These are phyloP conservation scores for Drosophila subobscura DNA, from an alignment of 1,140 invertebrate genomes.

Conservation along the genomic window DNA sequence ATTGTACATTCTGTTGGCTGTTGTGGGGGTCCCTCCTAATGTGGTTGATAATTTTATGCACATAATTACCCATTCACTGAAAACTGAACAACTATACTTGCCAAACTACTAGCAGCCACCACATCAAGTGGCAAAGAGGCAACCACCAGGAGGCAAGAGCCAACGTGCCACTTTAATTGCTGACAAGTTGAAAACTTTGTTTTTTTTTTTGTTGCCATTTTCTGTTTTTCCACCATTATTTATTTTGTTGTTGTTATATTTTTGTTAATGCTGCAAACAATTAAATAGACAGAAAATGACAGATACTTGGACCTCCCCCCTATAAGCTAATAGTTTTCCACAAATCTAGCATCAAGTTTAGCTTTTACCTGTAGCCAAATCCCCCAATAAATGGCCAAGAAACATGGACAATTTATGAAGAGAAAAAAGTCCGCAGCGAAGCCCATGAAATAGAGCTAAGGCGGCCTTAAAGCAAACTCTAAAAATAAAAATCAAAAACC, in stretches of 20 bases:
- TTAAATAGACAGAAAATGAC: conserved; percentile 60
- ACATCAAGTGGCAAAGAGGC: conserved; percentile 22
- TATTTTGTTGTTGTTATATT: conserved; percentile 21
- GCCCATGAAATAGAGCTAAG: conserved; percentile 37
- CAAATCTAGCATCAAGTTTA: conserved; percentile 13
- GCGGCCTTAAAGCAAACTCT: conserved; percentile 40
- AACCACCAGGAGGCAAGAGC: conserved; percentile 7
- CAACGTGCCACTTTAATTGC: conserved; percentile 73
- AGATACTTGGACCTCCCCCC: conserved; percentile 27
- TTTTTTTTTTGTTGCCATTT: conserved; percentile 58
- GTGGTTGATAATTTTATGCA: conserved; percentile 71
- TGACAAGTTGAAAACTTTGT: conserved; percentile 68
- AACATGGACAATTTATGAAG: conserved; percentile 26
- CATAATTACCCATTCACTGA: conserved; percentile 61
- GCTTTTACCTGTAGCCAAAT: conserved; percentile 33
- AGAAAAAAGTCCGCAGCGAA: conserved; percentile 36
- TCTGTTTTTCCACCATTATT: conserved; percentile 38
- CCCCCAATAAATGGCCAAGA: conserved; percentile 13
- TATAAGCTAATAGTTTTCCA: conserved; percentile 3
- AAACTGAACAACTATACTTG: conserved; percentile 36
- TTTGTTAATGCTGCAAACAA: conserved; percentile 70
- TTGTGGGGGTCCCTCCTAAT: conserved; percentile 29
- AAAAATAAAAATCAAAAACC: conserved; percentile 59
- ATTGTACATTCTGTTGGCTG: conserved; percentile 51
- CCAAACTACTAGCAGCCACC: conserved; percentile 47